Evolutionary conservation across 2,113 vertebrate genomes (phyloP).

Genomic region (Onychorhynchus coronatus): DNA sequence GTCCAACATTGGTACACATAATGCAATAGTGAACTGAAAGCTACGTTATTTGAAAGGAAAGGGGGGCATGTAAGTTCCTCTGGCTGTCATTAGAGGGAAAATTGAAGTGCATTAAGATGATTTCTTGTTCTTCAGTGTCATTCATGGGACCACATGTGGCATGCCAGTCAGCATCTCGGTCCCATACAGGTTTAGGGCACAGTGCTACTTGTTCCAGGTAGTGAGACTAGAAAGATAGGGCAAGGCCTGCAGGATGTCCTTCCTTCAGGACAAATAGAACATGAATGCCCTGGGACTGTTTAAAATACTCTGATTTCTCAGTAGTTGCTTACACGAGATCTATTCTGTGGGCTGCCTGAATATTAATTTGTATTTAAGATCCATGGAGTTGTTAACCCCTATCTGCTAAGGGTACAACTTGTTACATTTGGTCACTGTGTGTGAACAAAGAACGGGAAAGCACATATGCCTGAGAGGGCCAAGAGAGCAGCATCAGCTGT

Average conservation of each 20-base stretch:
- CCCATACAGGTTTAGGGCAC: accelerated
- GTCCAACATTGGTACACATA: accelerated
- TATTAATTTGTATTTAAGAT: neutral
- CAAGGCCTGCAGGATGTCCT: neutral
- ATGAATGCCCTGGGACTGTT: neutral
- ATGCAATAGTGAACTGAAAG: neutral
- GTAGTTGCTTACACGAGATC: neutral
- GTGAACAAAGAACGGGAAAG: neutral
- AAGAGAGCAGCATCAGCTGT: neutral
- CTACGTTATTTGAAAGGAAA: neutral
- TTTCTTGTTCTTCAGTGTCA: neutral
- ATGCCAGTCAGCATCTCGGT: neutral
- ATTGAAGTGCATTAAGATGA: neutral
- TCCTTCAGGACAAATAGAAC: neutral
- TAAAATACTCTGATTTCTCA: neutral
- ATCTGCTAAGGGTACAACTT: neutral
- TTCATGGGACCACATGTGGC: accelerated
- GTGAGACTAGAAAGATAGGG: neutral
- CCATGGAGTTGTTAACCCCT: neutral
- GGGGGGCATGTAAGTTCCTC: neutral
- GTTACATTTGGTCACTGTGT: neutral
- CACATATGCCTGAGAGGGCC: neutral
- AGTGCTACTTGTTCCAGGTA: neutral
- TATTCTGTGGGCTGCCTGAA: neutral
- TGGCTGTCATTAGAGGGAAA: neutral